Conservation (phyloP, 2,113 vertebrate genomes). For the Serilophus lunatus region DNA sequence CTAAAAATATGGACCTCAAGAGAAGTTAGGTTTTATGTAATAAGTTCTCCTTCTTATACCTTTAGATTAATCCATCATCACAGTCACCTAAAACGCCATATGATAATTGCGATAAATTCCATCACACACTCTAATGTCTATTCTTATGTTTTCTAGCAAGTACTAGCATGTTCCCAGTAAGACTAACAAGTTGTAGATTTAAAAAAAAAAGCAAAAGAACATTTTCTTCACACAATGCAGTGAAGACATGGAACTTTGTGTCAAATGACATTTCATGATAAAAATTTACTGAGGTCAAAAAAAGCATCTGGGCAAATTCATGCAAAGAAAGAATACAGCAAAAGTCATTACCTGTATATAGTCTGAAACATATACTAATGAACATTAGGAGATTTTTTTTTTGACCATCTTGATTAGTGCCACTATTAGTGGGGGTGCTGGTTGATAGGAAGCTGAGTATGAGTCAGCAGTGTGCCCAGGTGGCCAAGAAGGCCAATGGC, state of each 20-base stretch:
- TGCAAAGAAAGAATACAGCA: neutral
- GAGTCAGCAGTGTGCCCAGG: too few relatives aligned
- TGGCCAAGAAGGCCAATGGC: too few relatives aligned
- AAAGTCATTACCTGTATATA: neutral
- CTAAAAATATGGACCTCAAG: neutral
- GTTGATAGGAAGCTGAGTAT: too few relatives aligned
- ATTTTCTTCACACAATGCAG: neutral
- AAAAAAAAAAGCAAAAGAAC: neutral
- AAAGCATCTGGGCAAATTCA: neutral
- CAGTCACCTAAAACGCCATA: neutral
- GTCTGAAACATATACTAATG: neutral
- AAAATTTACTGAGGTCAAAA: neutral
- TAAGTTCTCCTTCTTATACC: neutral
- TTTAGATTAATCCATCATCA: neutral
- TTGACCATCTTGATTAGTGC: too few relatives aligned
- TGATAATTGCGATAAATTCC: neutral
- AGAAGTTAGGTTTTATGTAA: neutral
- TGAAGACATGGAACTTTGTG: neutral
- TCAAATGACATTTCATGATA: neutral
- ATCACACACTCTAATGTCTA: neutral
- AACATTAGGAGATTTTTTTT: neutral
- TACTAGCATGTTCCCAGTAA: neutral
- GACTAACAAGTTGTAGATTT: neutral
- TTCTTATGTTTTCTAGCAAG: neutral
- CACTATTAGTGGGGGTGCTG: too few relatives aligned